Evolutionary conservation across 2,113 vertebrate species (phyloP), one percentile per base, ranked within the genome.

Genomic region (Lophotis ruficrista): DNA sequence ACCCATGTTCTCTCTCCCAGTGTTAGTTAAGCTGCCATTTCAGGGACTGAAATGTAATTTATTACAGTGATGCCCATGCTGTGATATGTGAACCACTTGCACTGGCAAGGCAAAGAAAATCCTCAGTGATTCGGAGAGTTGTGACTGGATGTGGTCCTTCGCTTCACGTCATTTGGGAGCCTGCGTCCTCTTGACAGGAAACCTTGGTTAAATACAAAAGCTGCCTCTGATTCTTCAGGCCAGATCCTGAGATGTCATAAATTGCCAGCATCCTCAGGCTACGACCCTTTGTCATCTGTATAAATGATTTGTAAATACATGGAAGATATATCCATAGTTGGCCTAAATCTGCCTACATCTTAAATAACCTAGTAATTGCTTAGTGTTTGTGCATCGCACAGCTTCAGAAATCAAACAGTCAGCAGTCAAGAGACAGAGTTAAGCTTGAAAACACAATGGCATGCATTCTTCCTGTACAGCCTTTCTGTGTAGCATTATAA

Each of bases 81-180:
- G 47, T 41, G 65, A 20, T 20, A 11, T 80, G 43, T 66, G 50
- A 78, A 73, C 33, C 5, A 20, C 14, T 68, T 37, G 24, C 15
- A 45, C 13, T 12, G 66, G 25, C 65, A 68, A 33, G 33, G 33
- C 16, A 58, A 79, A 93, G 57, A 56, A 84, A 68, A 70, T 41
- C 9, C 33, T 64, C 1, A 0, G 3, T 10, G 22, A 28, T 80
- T 28, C 0, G 1, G 15, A 30, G 28, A 56, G 1, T 19, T 73
- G 31, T 87, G 43, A 35, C 61, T 57, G 50, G 24, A 25, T 0
- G 0, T 62, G 41, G 78, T 77, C 10, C 28, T 80, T 91, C 57
- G 28, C 37, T 75, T 89, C 0, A 0, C 47, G 12, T 71, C 9
- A 20, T 68, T 38, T 50, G 58, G 19, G 30, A 72, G 7, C 60